Conservation (phyloP, 2,797 vertebrate genomes). For the Gymnopithys bicolor region DNA sequence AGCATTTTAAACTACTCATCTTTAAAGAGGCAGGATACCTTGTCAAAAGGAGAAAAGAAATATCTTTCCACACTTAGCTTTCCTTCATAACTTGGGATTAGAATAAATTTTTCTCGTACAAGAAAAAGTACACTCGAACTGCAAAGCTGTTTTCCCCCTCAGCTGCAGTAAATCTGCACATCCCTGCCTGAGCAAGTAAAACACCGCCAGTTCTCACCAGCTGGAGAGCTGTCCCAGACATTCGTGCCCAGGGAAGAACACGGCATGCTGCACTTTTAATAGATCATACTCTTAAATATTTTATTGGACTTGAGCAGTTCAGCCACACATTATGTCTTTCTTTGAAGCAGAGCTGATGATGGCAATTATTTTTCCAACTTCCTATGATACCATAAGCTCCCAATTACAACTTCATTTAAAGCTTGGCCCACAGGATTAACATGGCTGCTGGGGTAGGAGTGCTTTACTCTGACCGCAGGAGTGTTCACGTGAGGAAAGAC, state of each 20-base stretch:
- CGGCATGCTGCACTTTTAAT: background rate
- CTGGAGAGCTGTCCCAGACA: slow-evolving; percentile 31
- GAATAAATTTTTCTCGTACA: background rate
- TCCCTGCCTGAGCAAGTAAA: background rate
- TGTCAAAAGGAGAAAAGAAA: background rate
- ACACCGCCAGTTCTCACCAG: background rate
- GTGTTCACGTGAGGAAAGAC: rapidly evolving
- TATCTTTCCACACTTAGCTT: background rate
- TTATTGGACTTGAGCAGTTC: background rate
- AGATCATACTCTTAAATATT: background rate
- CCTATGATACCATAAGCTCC: background rate
- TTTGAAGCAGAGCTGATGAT: background rate
- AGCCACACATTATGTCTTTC: background rate
- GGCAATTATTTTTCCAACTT: background rate
- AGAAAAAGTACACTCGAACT: background rate
- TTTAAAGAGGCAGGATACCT: background rate
- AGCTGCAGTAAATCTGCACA: slow-evolving; percentile 22
- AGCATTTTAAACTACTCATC: background rate
- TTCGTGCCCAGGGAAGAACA: background rate
- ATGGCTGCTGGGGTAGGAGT: background rate
- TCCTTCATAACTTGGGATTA: background rate
- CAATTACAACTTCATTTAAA: background rate
- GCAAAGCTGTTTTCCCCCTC: background rate
- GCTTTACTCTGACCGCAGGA: background rate
- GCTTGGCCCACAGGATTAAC: background rate